Evolutionary conservation across 2,888 invertebrate species (phyloP).

Genomic region (Ophion ellenae): DNA sequence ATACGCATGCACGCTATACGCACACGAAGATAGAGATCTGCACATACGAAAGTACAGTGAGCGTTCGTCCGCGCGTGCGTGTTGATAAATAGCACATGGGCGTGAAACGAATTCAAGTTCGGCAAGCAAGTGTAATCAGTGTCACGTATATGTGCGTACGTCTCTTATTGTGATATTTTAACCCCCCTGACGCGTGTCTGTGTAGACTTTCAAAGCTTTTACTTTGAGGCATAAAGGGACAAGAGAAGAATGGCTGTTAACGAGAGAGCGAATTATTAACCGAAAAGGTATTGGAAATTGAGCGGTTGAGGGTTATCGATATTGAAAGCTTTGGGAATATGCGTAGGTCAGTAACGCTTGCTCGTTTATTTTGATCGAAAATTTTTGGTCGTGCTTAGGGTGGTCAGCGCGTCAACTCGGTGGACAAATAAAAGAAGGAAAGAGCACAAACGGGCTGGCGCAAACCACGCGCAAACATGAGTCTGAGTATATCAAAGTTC

Average conservation of each 20-base stretch:
- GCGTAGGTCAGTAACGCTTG: not conserved
- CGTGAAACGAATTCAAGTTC: conserved; percentile 56
- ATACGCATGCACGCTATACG: not conserved
- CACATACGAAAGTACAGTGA: not conserved
- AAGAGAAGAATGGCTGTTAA: conserved; percentile 54
- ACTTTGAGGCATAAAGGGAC: not conserved
- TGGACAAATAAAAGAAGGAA: not conserved
- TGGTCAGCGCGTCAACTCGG: not conserved
- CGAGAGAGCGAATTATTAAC: conserved; percentile 4
- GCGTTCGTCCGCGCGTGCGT: conserved; percentile 3
- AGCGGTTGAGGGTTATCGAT: not conserved
- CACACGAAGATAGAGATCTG: not conserved
- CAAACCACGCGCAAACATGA: conserved; percentile 75
- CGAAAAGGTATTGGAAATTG: not conserved
- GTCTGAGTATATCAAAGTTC: conserved; percentile 80
- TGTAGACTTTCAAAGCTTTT: not conserved
- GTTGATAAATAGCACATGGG: conserved; percentile 63
- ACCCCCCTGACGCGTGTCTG: not conserved
- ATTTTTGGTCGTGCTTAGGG: not conserved
- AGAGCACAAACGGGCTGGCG: not conserved
- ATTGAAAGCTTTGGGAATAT: not conserved
- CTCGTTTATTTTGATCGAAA: not conserved
- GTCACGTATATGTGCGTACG: conserved; percentile 30
- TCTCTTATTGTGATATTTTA: not conserved
- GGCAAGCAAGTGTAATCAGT: conserved; percentile 27